These are phyloP conservation scores for Drosophila ercepeae DNA, from an alignment of 1,140 invertebrate species.

Conservation along the genomic window DNA sequence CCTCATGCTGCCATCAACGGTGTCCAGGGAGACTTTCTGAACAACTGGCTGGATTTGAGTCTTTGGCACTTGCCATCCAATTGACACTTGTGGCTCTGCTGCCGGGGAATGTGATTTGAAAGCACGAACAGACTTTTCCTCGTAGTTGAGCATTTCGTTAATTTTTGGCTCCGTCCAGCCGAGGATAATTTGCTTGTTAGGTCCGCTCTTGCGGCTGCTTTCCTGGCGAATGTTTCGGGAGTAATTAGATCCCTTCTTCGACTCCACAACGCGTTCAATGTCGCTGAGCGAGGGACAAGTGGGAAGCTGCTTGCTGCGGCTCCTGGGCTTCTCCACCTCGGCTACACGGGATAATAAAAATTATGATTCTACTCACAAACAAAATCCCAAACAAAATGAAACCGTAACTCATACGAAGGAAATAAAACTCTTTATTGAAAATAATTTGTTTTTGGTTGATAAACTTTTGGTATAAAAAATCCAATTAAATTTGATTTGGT, in stretches of 20 bases:
- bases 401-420: slow-evolving; percentile 7
- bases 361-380: neutral
- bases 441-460: slow-evolving; percentile 21
- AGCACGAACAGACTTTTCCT: slow-evolving; percentile 30
- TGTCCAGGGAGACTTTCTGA: slow-evolving; percentile 70
- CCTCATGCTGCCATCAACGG: slow-evolving; percentile 64
- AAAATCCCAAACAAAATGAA: slow-evolving; percentile 1
- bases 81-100: slow-evolving; percentile 63
- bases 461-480: slow-evolving; percentile 2
- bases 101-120: slow-evolving; percentile 42
- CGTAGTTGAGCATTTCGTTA: slow-evolving; percentile 72
- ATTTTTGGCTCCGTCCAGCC: slow-evolving; percentile 77
- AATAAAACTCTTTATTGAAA: slow-evolving; percentile 22
- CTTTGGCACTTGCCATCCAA: slow-evolving; percentile 67
- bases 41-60: slow-evolving; percentile 22
- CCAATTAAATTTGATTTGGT: slow-evolving; percentile 12
- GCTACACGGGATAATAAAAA: slow-evolving; percentile 25
- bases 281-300: slow-evolving; percentile 75
- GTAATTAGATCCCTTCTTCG: slow-evolving; percentile 59
- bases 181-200: slow-evolving; percentile 55
- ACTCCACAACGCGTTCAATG: slow-evolving; percentile 68
- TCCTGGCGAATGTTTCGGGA: slow-evolving; percentile 62
- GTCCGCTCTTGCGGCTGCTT: slow-evolving; percentile 21
- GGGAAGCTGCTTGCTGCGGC: slow-evolving; percentile 27
- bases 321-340: slow-evolving; percentile 43